Evolutionary conservation across 2,888 invertebrate species (phyloP).

Genomic region (Sarcophaga caerulescens): DNA sequence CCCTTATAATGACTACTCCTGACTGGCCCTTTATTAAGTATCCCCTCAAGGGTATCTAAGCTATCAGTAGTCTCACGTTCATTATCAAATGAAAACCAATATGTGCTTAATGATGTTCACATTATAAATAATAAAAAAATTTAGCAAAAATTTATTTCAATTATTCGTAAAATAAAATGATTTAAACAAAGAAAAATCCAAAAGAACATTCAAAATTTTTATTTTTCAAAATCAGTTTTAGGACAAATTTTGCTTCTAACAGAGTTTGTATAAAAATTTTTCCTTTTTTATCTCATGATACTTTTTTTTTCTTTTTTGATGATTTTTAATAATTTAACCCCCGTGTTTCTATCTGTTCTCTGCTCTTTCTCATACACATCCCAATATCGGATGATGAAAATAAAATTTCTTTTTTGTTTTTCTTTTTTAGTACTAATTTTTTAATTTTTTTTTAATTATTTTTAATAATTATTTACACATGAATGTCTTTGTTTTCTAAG

Average conservation of each 20-base stretch:
- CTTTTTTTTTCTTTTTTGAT: not conserved
- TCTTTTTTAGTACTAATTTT: conserved; percentile 28
- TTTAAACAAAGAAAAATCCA: too few species aligned
- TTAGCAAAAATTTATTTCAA: conserved; percentile 2
- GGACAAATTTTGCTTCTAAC: not conserved
- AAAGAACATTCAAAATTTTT: too few species aligned
- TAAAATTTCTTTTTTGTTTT: not conserved
- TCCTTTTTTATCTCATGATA: not conserved
- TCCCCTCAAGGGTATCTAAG: conserved; percentile 7
- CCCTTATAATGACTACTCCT: conserved; percentile 12
- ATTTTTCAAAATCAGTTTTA: not conserved
- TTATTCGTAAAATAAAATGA: conserved; percentile 3
- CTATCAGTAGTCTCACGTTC: not conserved
- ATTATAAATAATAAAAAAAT: not conserved
- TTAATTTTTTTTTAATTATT: not conserved
- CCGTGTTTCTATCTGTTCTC: not conserved
- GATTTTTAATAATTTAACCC: not conserved
- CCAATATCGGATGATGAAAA: too few species aligned
- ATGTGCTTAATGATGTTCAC: too few species aligned
- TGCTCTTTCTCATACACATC: too few species aligned
- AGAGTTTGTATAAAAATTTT: not conserved
- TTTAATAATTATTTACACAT: not conserved
- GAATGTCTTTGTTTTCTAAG: conserved; percentile 34
- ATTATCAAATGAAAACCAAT: too few species aligned
- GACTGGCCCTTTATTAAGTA: conserved; percentile 4